Evolutionary conservation across 2,888 invertebrate genomes (phyloP), one percentile per base, ranked within the genome.

Genomic region (Acheta domesticus): DNA sequence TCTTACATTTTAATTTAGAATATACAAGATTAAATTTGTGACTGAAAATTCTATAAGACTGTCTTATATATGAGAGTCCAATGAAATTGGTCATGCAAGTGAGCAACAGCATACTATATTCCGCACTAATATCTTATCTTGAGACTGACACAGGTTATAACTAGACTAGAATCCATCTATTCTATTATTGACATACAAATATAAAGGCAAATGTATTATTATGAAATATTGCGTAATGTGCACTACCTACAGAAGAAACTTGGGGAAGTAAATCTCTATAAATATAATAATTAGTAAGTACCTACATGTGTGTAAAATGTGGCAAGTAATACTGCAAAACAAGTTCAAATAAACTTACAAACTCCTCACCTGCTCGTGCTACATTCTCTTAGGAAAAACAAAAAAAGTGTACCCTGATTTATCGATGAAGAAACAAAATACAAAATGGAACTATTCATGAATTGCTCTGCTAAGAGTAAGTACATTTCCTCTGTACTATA

Each of bases 301-400:
- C n/a, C 14, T 62, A 62, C n/a, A 62, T 62, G n/a, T 62, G n/a
- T 62, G n/a, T 62, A 62, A 5, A 62, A 19, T 62, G 16, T 62
- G 62, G 62, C 62, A 62, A 62, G 62, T 62, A 62, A 62, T 62
- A 62, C 62, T 62, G 62, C 62, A 62, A 62, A 62, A 62, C n/a
- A 62, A n/a, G 62, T 62, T 62, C 62, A 62, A 19, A 62, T 14
- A 62, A 62, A 62, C n/a, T 19, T 62, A 62, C 14, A 62, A 62
- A 16, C 14, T 19, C 62, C 36, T 36, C 14, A 62, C 62, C n/a
- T 62, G n/a, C 14, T n/a, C 11, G n/a, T 62, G n/a, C 62, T 19
- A 62, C 14, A 62, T 14, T 19, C 62, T 62, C 62, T 62, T 19
- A 62, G 62, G n/a, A 62, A 62, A 14, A 19, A 62, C 62, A 14